Evolutionary conservation across 2,888 invertebrate genomes (phyloP), one percentile per base, ranked within the genome.

Genomic region (Busseola fusca): DNA sequence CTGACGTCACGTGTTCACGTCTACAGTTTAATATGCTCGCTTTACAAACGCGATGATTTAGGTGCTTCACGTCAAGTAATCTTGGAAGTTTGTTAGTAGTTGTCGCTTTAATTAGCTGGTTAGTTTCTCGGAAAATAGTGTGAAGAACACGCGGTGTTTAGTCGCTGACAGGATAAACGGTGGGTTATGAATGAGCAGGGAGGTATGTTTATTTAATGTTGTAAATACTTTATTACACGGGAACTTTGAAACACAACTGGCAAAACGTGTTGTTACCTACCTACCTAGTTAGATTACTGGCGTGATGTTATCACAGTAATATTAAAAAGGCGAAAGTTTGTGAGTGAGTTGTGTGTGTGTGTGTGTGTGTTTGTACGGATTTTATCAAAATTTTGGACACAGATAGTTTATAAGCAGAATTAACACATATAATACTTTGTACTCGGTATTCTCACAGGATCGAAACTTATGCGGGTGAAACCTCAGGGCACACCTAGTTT

Each of bases 21-120:
- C 64, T 60, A 70, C 64, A 27, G 64, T 67, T 80, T 84, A 79
- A 83, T 76, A 66, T 72, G 66, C 70, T 72, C 77, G 69, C 64
- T 74, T 70, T 83, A 74, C 69, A 69, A 72, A 74, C 57, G 60
- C 64, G 64, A 62, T 82, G 80, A 82, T 73, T 78, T 75, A 74
- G 50, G 80, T 79, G 64, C 56, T 66, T 59, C 40, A 63, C 54
- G 65, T 58, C 58, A 78, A 69, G 82, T 81, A 78, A 79, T 79
- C 82, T 82, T 68, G 50, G 42, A 79, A 74, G 64, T 79, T 78
- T 69, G 30, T 58, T 58, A 62, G 52, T 64, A 57, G 65, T 67
- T 62, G 54, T 18, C 27, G 16, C 21, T 73, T 63, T 74, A 78
- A 78, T 73, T 82, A 50, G 40, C 42, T 77, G 50, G 72, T 64